phyloP scores from a whole-genome alignment of 2,797 vertebrate species.

The Enteromius viviparus region DNA sequence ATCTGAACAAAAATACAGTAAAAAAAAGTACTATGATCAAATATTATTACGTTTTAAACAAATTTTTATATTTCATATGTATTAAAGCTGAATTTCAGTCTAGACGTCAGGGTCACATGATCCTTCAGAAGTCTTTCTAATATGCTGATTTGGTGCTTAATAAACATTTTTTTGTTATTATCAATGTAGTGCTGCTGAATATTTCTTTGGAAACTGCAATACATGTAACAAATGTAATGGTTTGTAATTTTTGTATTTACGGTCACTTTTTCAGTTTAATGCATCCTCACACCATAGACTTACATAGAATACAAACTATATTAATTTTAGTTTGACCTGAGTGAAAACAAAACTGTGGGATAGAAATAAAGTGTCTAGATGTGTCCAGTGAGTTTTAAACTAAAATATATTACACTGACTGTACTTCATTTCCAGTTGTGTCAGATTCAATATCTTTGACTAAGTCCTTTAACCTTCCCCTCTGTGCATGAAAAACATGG shows the following conservation, averaged over 20 bases:
- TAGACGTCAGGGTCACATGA: neutral
- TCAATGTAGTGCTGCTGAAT: neutral
- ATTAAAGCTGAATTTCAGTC: neutral
- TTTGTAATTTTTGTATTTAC: neutral
- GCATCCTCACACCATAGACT: neutral
- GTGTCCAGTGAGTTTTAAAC: neutral
- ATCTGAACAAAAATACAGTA: neutral
- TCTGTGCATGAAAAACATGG: neutral
- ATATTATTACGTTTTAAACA: neutral
- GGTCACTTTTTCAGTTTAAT: neutral
- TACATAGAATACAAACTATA: neutral
- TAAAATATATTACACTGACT: neutral
- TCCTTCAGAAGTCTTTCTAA: too few relatives aligned
- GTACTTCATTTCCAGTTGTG: slow-evolving; percentile 5
- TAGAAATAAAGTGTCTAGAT: neutral
- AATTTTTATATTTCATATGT: neutral
- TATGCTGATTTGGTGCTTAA: neutral
- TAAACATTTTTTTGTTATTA: neutral
- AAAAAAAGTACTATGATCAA: neutral
- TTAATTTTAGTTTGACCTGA: neutral
- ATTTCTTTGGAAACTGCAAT: neutral
- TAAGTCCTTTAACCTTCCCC: slow-evolving; percentile 3
- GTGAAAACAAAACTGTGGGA: neutral
- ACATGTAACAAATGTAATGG: too few relatives aligned
- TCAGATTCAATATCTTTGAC: neutral